These are phyloP conservation scores for Cercopithecus mona DNA, from an alignment of 2,113 vertebrate species.

Conservation along the genomic window DNA sequence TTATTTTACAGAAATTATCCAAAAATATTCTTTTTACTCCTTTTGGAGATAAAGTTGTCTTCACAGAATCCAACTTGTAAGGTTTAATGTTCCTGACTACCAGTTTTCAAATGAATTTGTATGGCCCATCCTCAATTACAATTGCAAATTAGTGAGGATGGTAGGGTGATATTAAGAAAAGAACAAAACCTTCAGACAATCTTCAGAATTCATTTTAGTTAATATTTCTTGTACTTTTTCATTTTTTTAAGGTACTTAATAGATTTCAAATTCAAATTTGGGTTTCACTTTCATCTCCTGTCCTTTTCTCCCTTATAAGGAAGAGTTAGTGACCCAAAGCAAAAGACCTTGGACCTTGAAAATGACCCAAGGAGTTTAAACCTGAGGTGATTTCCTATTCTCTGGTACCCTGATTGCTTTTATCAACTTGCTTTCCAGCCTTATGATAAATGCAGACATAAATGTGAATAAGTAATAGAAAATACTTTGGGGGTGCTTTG, in stretches of 20 bases:
- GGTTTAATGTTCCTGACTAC: neutral
- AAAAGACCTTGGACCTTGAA: conserved; percentile 1
- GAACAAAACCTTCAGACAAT: neutral
- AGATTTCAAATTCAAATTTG: conserved; percentile 10
- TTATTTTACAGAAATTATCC: neutral
- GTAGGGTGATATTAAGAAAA: conserved; percentile 22
- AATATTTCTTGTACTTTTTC: neutral
- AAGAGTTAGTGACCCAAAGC: conserved; percentile 37
- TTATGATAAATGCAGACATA: conserved; percentile 24
- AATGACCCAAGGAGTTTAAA: conserved; percentile 29
- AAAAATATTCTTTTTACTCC: neutral
- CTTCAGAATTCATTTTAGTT: neutral
- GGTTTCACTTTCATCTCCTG: neutral
- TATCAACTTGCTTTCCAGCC: neutral
- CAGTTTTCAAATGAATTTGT: conserved; percentile 42
- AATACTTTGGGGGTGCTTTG: neutral
- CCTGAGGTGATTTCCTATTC: conserved; percentile 15
- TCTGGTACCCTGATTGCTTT: conserved; percentile 25
- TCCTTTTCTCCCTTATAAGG: neutral
- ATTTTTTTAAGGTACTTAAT: neutral
- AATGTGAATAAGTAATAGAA: conserved; percentile 7
- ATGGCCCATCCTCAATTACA: neutral
- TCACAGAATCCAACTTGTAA: neutral
- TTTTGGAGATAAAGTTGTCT: neutral
- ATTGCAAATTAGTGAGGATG: conserved; percentile 41